phyloP scores from a whole-genome alignment of 2,113 vertebrate genomes.

The Setophaga petechia region DNA sequence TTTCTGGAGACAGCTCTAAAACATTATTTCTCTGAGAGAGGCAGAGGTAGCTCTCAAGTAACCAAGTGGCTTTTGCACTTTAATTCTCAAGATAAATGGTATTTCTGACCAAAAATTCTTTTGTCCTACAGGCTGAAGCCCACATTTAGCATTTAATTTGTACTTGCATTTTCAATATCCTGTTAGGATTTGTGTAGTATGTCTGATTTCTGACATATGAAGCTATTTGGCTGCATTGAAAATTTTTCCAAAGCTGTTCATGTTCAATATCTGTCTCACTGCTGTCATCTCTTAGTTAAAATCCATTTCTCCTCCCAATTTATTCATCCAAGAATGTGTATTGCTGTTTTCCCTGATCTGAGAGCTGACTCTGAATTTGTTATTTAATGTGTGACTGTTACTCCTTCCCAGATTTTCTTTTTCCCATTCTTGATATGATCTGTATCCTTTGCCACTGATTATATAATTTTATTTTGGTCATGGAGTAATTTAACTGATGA shows the following conservation, averaged over 20 bases:
- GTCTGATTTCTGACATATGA: not conserved
- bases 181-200: not conserved
- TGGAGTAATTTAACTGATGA: not conserved
- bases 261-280: not conserved
- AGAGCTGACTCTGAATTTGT: not conserved
- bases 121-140: not conserved
- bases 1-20: conserved; percentile 8
- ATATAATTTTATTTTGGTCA: not conserved
- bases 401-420: not conserved
- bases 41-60: not conserved
- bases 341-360: not conserved
- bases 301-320: not conserved
- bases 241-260: not conserved
- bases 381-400: not conserved
- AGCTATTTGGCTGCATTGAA: not conserved
- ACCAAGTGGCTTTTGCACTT: not conserved
- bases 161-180: conserved; percentile 21
- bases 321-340: not conserved
- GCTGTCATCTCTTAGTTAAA: not conserved
- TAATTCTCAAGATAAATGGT: not conserved
- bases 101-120: not conserved
- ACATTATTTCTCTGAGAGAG: not conserved
- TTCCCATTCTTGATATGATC: not conserved
- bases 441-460: not conserved
- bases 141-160: not conserved